phyloP scores from a whole-genome alignment of 2,888 invertebrate genomes.

The Fragum whitleyi region DNA sequence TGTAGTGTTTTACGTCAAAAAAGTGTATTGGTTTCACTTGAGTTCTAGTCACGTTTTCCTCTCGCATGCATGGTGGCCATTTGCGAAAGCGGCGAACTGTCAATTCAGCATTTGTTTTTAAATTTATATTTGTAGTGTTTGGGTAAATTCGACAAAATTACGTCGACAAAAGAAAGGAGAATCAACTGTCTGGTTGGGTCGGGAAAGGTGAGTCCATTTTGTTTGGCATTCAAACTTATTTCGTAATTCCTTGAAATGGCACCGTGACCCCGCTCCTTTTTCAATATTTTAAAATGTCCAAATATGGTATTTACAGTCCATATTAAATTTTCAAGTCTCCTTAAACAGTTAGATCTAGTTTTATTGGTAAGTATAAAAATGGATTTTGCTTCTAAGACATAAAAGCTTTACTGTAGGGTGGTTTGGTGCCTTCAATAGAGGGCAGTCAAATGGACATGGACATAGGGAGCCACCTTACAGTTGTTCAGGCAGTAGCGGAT shows the following conservation, averaged over 20 bases:
- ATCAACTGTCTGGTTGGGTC: constrained; percentile 73
- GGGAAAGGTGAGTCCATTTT: constrained; percentile 70
- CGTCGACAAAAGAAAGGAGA: constrained; percentile 74
- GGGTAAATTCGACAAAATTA: constrained; percentile 77
- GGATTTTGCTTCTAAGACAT: too few species aligned
- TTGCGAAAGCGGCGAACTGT: constrained; percentile 6
- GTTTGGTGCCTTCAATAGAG: too few species aligned
- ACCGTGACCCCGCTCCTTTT: neutral
- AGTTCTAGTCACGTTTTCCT: constrained; percentile 16
- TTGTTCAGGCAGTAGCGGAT: too few species aligned
- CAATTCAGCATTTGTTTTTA: constrained; percentile 7
- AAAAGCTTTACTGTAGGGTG: too few species aligned
- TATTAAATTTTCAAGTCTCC: too few species aligned
- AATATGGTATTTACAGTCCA: too few species aligned
- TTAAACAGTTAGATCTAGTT: too few species aligned
- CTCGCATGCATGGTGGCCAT: constrained; percentile 24
- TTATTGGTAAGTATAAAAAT: too few species aligned
- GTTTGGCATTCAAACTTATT: neutral
- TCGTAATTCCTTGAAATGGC: neutral
- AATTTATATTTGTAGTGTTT: constrained; percentile 22
- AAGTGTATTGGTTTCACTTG: neutral
- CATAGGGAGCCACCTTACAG: too few species aligned
- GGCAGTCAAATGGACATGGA: too few species aligned
- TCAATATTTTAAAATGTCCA: neutral
- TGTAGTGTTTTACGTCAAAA: neutral